Evolutionary conservation across 2,113 vertebrate genomes (phyloP).

Genomic region (Sebastes fasciatus): DNA sequence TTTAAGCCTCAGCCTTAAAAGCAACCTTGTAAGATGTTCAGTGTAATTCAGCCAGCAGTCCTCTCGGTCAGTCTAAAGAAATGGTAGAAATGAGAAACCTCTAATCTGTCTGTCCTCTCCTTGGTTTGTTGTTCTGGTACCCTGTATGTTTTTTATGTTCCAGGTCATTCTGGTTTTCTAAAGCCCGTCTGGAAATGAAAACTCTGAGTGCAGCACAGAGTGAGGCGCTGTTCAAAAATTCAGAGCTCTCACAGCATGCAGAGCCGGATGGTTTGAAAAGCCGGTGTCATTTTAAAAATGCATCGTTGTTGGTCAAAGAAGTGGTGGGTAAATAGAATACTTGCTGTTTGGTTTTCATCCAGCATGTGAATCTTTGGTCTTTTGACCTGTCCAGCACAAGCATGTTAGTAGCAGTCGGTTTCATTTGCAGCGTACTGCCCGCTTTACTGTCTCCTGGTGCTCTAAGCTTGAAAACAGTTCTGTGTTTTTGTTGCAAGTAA

Average conservation of each 20-base stretch:
- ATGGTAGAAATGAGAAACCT: constrained; percentile 5
- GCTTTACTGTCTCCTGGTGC: background rate
- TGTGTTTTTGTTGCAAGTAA: background rate
- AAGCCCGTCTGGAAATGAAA: constrained; percentile 37
- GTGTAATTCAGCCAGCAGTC: background rate
- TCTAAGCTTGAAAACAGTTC: background rate
- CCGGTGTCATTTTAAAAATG: constrained; percentile 27
- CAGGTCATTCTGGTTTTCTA: constrained; percentile 25
- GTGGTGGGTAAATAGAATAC: constrained; percentile 4
- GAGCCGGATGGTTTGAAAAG: constrained; percentile 8
- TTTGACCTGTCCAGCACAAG: background rate
- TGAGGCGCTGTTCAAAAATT: constrained; percentile 22
- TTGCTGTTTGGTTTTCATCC: constrained; percentile 12
- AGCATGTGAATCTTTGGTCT: constrained; percentile 22
- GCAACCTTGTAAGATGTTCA: background rate
- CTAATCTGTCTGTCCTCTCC: background rate
- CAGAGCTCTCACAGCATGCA: constrained; percentile 17
- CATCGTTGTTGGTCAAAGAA: background rate
- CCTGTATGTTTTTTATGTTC: constrained; percentile 3
- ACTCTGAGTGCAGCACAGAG: background rate
- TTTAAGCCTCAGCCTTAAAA: background rate
- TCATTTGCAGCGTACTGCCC: background rate
- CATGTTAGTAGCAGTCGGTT: background rate
- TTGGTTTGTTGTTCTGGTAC: constrained; percentile 1
- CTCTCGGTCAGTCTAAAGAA: background rate